Evolutionary conservation across 1,140 invertebrate species (phyloP).

Genomic region (Drosophila auraria): DNA sequence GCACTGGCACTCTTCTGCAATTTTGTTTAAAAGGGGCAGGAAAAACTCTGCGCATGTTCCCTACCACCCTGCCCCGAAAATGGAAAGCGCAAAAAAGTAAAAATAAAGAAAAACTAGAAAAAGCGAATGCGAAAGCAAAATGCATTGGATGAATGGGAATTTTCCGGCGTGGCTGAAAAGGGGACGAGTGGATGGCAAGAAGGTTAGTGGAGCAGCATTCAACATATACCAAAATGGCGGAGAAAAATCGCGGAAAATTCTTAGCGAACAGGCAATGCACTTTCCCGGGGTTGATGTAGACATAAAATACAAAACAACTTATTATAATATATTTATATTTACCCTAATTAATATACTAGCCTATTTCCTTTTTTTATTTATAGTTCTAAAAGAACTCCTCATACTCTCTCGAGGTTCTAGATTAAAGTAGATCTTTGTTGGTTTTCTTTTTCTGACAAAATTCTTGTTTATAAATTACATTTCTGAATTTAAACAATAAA

Average conservation of each 20-base stretch:
- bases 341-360: too few relatives aligned
- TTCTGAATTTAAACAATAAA: too few relatives aligned
- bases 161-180: slow-evolving; percentile 21
- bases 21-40: slow-evolving; percentile 34
- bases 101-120: slow-evolving; percentile 52
- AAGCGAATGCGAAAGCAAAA: slow-evolving; percentile 60
- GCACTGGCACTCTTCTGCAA: slow-evolving; percentile 51
- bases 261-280: slow-evolving; percentile 2
- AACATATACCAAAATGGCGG: slow-evolving; percentile 53
- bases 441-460: too few relatives aligned
- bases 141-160: slow-evolving; percentile 54
- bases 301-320: too few relatives aligned
- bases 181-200: background rate
- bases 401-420: too few relatives aligned
- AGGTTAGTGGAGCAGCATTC: slow-evolving; percentile 54
- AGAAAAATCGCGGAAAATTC: background rate
- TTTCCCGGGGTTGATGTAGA: background rate
- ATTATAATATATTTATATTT: too few relatives aligned
- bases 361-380: too few relatives aligned
- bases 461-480: too few relatives aligned
- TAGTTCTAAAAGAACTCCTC: too few relatives aligned
- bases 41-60: slow-evolving; percentile 83
- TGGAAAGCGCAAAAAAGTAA: background rate
- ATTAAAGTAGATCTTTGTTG: too few relatives aligned
- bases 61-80: slow-evolving; percentile 31